These are phyloP conservation scores for Nycticebus coucang DNA, from an alignment of 2,113 vertebrate genomes.

Conservation along the genomic window DNA sequence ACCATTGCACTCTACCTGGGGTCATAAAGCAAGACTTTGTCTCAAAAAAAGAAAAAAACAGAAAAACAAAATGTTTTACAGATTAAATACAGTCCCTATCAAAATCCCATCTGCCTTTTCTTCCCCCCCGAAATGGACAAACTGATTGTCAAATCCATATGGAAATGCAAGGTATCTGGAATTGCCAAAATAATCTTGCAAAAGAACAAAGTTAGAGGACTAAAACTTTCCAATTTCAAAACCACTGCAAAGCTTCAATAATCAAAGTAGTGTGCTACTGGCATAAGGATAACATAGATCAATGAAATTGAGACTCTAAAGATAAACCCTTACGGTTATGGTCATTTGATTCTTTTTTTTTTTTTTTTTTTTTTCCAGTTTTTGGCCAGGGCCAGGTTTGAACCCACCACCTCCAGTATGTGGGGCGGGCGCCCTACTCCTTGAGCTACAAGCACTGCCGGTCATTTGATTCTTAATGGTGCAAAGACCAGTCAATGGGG, in stretches of 20 bases:
- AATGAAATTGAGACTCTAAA: background rate
- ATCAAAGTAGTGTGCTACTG: background rate
- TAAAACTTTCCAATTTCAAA: background rate
- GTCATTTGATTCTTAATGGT: background rate
- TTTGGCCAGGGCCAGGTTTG: no score
- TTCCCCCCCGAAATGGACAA: background rate
- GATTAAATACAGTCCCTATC: background rate
- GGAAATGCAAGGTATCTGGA: background rate
- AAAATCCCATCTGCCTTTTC: background rate
- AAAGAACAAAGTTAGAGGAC: background rate
- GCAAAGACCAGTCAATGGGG: background rate
- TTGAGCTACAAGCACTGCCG: no score
- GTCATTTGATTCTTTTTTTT: background rate
- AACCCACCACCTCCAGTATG: no score
- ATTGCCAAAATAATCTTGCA: background rate
- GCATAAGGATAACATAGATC: background rate
- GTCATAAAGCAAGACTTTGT: no score
- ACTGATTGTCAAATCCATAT: background rate
- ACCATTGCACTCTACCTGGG: no score
- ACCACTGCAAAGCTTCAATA: background rate
- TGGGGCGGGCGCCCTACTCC: no score
- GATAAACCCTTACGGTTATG: background rate
- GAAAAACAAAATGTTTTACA: background rate
- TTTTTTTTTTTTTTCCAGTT: no score
- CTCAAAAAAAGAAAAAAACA: no score